Conservation (phyloP, 2,797 vertebrate genomes). For the Tragopan temminckii region DNA sequence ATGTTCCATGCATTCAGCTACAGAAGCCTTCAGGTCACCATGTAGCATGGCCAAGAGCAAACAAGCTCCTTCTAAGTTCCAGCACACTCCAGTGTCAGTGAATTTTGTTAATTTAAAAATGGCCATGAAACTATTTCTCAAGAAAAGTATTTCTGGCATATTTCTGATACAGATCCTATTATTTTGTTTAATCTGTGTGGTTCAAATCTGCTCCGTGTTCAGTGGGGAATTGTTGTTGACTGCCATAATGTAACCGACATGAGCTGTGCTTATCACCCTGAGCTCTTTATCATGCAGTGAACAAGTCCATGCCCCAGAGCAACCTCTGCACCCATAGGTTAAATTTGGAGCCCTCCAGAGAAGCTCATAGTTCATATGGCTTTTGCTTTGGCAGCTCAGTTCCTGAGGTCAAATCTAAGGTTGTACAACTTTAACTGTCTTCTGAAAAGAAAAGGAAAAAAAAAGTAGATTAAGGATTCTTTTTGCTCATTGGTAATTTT, state of each 20-base stretch:
- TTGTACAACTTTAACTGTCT: neutral
- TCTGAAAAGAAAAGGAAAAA: neutral
- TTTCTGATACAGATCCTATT: neutral
- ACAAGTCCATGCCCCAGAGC: neutral
- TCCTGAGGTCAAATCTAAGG: conserved; percentile 12
- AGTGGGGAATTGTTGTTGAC: neutral
- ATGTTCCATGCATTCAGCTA: neutral
- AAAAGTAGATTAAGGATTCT: neutral
- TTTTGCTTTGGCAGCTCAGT: neutral
- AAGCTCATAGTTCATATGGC: neutral
- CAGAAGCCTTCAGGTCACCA: neutral
- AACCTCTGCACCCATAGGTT: neutral
- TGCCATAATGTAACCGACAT: neutral
- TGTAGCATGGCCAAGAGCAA: neutral
- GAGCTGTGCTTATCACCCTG: neutral
- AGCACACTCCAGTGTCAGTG: neutral
- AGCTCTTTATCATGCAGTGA: neutral
- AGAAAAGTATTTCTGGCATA: neutral
- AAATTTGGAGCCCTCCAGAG: neutral
- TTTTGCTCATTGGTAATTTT: conserved; percentile 5
- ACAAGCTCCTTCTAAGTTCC: neutral
- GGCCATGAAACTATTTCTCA: neutral
- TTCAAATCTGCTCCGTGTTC: neutral
- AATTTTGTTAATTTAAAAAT: neutral
- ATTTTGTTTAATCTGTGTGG: neutral